Evolutionary conservation across 2,113 vertebrate genomes (phyloP).

Genomic region (Onychostruthus taczanowskii): DNA sequence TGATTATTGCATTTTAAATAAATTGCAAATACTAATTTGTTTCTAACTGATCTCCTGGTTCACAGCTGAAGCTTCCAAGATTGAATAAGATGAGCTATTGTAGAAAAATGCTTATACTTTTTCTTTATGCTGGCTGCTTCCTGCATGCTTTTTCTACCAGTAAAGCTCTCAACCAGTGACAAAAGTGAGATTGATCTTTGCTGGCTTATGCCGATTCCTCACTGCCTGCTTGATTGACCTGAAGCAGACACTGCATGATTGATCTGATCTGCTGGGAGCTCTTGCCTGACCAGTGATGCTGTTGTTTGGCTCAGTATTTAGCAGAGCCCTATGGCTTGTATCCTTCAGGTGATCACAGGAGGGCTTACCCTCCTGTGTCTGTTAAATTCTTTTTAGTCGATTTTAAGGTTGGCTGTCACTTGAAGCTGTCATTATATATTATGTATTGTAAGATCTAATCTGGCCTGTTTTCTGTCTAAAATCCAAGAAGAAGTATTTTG

Average conservation of each 20-base stretch:
- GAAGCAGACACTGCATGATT: accelerated
- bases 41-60: neutral
- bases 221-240: accelerated
- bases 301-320: neutral
- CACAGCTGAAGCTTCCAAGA: neutral
- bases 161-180: neutral
- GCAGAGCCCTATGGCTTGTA: neutral
- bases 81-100: neutral
- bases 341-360: neutral
- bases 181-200: neutral
- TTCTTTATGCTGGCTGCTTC: neutral
- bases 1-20: neutral
- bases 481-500: neutral
- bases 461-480: neutral
- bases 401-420: neutral
- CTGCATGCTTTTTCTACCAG: neutral
- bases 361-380: accelerated
- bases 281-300: neutral
- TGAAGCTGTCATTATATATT: accelerated
- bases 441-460: neutral
- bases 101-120: neutral
- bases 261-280: neutral
- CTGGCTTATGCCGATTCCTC: neutral
- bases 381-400: neutral
- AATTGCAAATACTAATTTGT: neutral